phyloP scores from a whole-genome alignment of 2,113 vertebrate genomes.

The Microtus oregoni region DNA sequence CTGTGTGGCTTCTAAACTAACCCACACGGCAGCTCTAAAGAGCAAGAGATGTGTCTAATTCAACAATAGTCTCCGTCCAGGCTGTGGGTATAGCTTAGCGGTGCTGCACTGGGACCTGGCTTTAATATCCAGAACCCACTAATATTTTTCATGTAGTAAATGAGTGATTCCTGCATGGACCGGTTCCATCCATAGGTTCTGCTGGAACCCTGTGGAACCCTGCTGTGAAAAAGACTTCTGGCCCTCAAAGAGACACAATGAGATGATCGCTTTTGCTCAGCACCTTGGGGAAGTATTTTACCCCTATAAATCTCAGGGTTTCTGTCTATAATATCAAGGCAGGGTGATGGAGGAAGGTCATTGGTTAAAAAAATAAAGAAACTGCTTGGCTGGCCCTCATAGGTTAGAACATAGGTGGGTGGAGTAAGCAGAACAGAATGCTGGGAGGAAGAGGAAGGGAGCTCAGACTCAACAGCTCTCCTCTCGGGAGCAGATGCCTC shows the following conservation, averaged over 20 bases:
- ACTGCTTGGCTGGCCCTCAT: too few species aligned
- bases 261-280: neutral
- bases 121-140: neutral
- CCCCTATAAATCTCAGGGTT: neutral
- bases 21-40: neutral
- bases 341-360: too few species aligned
- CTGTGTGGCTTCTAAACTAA: neutral
- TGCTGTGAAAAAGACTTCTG: neutral
- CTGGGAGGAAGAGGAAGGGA: too few species aligned
- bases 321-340: neutral
- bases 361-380: too few species aligned
- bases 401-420: too few species aligned
- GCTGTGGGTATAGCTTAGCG: neutral
- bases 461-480: too few species aligned
- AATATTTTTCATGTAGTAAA: neutral
- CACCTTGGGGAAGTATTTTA: neutral
- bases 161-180: neutral
- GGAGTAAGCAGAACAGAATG: too few species aligned
- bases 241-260: neutral
- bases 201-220: neutral
- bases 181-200: neutral
- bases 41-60: neutral
- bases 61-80: neutral
- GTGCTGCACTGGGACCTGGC: neutral
- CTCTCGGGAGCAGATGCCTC: too few species aligned